Evolutionary conservation across 2,113 vertebrate genomes (phyloP).

Genomic region (Tenrec ecaudatus): DNA sequence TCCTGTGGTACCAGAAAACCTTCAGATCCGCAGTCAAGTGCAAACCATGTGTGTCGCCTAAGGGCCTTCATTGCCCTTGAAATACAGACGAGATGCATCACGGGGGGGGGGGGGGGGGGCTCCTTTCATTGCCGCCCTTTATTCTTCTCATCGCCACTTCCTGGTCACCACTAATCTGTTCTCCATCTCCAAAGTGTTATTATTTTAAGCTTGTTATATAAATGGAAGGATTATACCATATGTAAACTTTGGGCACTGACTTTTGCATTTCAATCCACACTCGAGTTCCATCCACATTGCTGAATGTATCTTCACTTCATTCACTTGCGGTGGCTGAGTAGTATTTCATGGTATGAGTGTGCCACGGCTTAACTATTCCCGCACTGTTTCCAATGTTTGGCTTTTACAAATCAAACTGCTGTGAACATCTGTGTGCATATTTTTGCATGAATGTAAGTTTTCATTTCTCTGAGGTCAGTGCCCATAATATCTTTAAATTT

Average conservation of each 20-base stretch:
- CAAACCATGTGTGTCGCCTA: neutral
- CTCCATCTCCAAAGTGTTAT: slow-evolving; percentile 9
- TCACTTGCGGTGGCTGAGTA: neutral
- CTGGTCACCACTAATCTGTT: neutral
- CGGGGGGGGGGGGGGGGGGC: too few relatives aligned
- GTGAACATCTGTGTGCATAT: slow-evolving; percentile 25
- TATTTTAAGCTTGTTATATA: slow-evolving; percentile 12
- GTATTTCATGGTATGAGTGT: neutral
- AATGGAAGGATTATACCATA: neutral
- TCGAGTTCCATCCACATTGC: neutral
- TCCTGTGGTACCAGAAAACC: neutral
- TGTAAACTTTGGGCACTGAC: neutral
- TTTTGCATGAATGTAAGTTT: neutral
- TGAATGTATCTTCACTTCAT: neutral
- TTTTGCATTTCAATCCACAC: slow-evolving; percentile 9
- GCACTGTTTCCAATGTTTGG: neutral
- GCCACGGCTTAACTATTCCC: neutral
- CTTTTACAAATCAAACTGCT: slow-evolving; percentile 34
- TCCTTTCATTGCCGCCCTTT: neutral
- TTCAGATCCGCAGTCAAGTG: neutral
- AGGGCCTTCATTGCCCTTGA: neutral
- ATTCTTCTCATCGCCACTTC: neutral
- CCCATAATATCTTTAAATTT: slow-evolving; percentile 46
- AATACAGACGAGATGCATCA: neutral
- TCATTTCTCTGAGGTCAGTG: slow-evolving; percentile 63